Evolutionary conservation across 1,140 invertebrate genomes (phyloP), one percentile per base, ranked within the genome.

Genomic region (Drosophila fuyamai): DNA sequence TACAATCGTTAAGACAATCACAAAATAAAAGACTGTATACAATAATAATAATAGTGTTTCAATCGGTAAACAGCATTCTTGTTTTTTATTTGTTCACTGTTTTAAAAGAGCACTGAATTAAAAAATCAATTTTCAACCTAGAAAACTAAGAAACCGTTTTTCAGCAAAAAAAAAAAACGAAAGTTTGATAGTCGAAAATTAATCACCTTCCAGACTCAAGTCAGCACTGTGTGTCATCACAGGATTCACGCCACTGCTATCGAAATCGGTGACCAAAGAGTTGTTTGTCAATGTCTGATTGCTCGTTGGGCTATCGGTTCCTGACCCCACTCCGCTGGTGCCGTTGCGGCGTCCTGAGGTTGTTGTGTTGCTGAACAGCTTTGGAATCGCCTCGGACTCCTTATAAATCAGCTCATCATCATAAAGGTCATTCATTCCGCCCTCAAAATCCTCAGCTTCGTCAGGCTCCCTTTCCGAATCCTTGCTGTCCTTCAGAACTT

Each of bases 401-500:
- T 92, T 92, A 66, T 92, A 92, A 51, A 81, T 91, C 41, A 89
- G 76, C 63, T 93, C 93, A 68, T 93, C 93, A 63, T 93, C 92
- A 43, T 92, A 93, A 14, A 92, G 81, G 56, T 93, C 93, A 70
- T 93, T 93, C 51, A 90, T 82, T 60, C 93, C 93, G 57, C 93
- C 92, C 32, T 92, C 92, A 43, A 93, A 93, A 54, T 92, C 91
- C 58, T 94, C 93, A 66, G 93, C 81, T 82, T 97, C 96, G 80
- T 97, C 97, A 8, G 94, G 93, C 90, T 96, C 95, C n/a, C 94
- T 91, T 32, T 94, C 93, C 29, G 95, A 95, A 83, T 97, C 96
- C 89, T 96, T 97, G 75, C 95, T 94, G 71, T 97, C 96, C 74
- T 95, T 96, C 7, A 98, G 92, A 35, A 98, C 96, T 92, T 95